Evolutionary conservation across 2,888 invertebrate species (phyloP).

Genomic region (Lordiphosa fenestrarum): DNA sequence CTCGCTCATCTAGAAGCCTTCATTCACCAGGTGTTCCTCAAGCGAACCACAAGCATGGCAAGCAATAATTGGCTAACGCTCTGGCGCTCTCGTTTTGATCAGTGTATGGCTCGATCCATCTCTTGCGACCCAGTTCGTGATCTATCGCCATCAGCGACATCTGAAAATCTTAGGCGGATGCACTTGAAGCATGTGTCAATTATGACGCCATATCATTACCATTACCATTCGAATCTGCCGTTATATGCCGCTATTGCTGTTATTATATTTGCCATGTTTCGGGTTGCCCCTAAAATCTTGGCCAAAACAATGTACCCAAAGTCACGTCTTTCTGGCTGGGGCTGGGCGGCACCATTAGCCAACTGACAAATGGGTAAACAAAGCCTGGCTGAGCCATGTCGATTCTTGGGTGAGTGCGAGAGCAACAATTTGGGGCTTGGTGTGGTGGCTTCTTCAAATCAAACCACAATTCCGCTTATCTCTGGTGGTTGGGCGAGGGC

Average conservation of each 20-base stretch:
- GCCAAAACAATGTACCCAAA: conserved; percentile 40
- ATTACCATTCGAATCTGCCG: conserved; percentile 43
- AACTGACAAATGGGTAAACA: conserved; percentile 53
- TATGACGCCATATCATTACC: conserved; percentile 61
- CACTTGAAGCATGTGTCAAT: conserved; percentile 67
- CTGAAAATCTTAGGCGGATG: conserved; percentile 57
- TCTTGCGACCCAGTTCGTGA: conserved; percentile 20
- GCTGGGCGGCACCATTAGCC: conserved; percentile 44
- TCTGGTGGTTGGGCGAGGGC: conserved; percentile 3
- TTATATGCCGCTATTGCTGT: conserved; percentile 43
- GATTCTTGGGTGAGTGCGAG: not conserved
- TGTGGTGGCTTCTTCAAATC: not conserved
- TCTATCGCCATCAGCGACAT: conserved; percentile 12
- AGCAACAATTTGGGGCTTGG: conserved; percentile 12
- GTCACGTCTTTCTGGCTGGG: conserved; percentile 39
- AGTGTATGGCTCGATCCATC: conserved; percentile 6
- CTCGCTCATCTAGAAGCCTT: too few species aligned
- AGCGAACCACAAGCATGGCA: too few species aligned
- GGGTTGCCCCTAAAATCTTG: conserved; percentile 35
- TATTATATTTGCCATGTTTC: conserved; percentile 44
- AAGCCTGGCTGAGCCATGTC: conserved; percentile 24
- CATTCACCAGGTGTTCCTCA: too few species aligned
- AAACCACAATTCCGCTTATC: conserved; percentile 1
- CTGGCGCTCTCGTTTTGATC: conserved; percentile 8
- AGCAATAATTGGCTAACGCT: too few species aligned